These are phyloP conservation scores for Pollachius pollachius DNA, from an alignment of 2,113 vertebrate genomes.

Conservation along the genomic window DNA sequence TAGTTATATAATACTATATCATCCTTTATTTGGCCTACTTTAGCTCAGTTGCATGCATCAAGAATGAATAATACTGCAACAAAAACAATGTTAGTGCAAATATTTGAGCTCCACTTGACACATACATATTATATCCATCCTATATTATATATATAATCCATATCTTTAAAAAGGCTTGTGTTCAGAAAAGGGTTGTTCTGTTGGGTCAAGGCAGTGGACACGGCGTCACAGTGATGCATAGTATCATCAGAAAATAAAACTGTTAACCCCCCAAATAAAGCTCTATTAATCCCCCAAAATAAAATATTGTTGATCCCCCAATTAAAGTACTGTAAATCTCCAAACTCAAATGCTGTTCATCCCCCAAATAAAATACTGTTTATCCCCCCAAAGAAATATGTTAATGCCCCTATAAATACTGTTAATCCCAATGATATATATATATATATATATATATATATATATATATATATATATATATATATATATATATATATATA, in stretches of 20 bases:
- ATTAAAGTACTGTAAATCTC: no score
- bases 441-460: no score
- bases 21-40: slow-evolving; percentile 33
- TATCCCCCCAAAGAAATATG: no score
- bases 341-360: no score
- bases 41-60: slow-evolving; percentile 44
- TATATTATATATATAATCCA: neutral
- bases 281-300: no score
- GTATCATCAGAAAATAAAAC: slow-evolving; percentile 30
- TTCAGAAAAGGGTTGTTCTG: slow-evolving; percentile 13
- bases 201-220: slow-evolving; percentile 60
- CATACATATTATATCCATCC: slow-evolving; percentile 5
- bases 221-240: slow-evolving; percentile 66
- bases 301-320: no score
- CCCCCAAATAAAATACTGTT: no score
- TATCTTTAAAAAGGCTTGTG: slow-evolving; percentile 8
- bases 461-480: neutral
- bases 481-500: no score
- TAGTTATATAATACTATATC: slow-evolving; percentile 18
- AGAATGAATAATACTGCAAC: slow-evolving; percentile 9
- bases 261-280: no score
- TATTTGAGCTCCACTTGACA: slow-evolving; percentile 12
- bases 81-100: slow-evolving; percentile 8
- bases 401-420: no score
- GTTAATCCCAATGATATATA: no score